Percentiles rank a stretch among this genome's conserved stretches.
These are phyloP conservation scores for Boloria euphrosyne DNA, from an alignment of 2,888 invertebrate genomes.

Conservation along the genomic window DNA sequence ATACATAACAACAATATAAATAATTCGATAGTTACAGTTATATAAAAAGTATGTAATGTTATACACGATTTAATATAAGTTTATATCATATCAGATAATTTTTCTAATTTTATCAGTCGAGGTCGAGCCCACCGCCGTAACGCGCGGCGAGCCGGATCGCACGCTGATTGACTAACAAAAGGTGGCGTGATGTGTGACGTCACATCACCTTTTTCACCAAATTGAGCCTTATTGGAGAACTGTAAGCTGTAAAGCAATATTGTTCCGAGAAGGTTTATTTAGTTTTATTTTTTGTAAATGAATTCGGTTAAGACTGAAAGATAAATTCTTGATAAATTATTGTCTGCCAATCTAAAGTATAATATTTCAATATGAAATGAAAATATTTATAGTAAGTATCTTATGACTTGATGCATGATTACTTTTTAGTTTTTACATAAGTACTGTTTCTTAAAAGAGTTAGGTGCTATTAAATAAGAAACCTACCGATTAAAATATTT, in stretches of 20 bases:
- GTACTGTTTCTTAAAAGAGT: too few relatives aligned
- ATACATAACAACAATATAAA: too few relatives aligned
- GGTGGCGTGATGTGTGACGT: conserved; percentile 82
- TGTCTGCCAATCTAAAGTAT: conserved; percentile 16
- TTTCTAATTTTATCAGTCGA: conserved; percentile 42
- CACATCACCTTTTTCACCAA: conserved; percentile 74
- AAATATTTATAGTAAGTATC: too few relatives aligned
- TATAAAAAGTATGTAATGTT: neutral
- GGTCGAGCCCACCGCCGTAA: conserved; percentile 44
- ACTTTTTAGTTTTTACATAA: too few relatives aligned
- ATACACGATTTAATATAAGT: conserved; percentile 4
- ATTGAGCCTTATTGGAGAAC: conserved; percentile 60
- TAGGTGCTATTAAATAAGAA: too few relatives aligned
- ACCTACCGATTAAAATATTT: too few relatives aligned
- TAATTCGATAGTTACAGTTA: too few relatives aligned
- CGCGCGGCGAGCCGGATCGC: conserved; percentile 69
- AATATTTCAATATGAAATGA: neutral
- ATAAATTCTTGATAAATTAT: conserved; percentile 8
- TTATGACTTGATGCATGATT: too few relatives aligned
- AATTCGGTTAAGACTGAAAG: conserved; percentile 11
- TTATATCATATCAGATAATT: conserved; percentile 18
- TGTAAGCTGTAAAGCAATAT: conserved; percentile 30
- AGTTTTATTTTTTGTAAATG: conserved; percentile 23
- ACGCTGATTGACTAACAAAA: conserved; percentile 72
- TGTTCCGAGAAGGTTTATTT: conserved; percentile 23